phyloP scores from a whole-genome alignment of 2,797 vertebrate species.

The Enteromius fasciolatus region DNA sequence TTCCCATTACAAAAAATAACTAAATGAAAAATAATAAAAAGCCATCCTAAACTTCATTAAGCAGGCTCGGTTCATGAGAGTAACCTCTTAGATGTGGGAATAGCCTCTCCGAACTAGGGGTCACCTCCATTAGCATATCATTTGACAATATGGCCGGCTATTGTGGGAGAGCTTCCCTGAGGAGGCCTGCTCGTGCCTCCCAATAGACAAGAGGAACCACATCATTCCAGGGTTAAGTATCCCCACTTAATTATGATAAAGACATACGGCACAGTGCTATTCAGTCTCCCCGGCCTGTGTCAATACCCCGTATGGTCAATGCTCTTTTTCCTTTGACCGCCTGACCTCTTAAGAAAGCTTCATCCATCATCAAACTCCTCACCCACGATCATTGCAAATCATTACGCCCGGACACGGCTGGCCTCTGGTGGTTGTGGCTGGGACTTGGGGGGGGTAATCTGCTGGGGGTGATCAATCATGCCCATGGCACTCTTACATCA shows the following conservation, averaged over 20 bases:
- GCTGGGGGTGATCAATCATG: slow-evolving; percentile 80
- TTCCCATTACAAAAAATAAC: background rate
- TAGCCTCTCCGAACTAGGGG: slow-evolving; percentile 73
- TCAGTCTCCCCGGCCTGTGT: slow-evolving; percentile 67
- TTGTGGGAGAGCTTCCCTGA: slow-evolving; percentile 75
- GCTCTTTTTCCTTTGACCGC: slow-evolving; percentile 59
- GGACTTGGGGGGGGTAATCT: slow-evolving; percentile 75
- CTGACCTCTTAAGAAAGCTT: slow-evolving; percentile 64
- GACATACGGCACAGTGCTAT: slow-evolving; percentile 71
- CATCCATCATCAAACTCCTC: slow-evolving; percentile 83
- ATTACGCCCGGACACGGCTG: slow-evolving; percentile 69
- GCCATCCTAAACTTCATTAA: slow-evolving; percentile 50
- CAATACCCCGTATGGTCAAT: slow-evolving; percentile 69
- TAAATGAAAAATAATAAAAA: background rate
- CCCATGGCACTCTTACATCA: slow-evolving; percentile 76
- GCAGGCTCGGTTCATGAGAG: slow-evolving; percentile 52
- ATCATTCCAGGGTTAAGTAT: slow-evolving; percentile 78
- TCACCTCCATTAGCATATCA: slow-evolving; percentile 81
- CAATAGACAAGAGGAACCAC: slow-evolving; percentile 69
- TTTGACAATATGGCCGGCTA: slow-evolving; percentile 76
- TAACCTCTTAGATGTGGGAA: slow-evolving; percentile 67
- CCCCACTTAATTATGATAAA: slow-evolving; percentile 84
- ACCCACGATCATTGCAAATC: slow-evolving; percentile 80
- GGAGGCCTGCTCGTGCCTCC: slow-evolving; percentile 80
- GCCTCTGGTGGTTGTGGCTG: slow-evolving; percentile 64